phyloP scores from a whole-genome alignment of 1,140 invertebrate genomes.

The Micrasema longulum region DNA sequence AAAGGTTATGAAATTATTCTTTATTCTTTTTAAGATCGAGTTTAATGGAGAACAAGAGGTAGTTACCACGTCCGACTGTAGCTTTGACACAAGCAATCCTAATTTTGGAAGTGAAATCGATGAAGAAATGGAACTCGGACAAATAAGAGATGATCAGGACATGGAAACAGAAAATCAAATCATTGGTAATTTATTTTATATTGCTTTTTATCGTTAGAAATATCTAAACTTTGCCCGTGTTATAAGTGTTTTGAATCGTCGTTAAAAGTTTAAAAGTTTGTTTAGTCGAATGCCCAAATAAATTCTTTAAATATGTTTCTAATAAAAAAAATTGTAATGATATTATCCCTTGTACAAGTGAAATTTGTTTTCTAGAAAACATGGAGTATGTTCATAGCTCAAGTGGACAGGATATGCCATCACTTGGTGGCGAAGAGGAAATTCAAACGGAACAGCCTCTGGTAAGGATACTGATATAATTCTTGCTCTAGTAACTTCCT shows the following conservation, averaged over 20 bases:
- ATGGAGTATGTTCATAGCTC: slow-evolving; percentile 25
- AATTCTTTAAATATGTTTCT: too few relatives aligned
- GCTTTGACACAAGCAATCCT: slow-evolving; percentile 32
- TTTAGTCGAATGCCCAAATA: too few relatives aligned
- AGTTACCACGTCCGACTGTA: slow-evolving; percentile 32
- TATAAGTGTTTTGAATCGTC: too few relatives aligned
- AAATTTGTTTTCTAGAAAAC: slow-evolving; percentile 18
- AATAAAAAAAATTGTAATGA: too few relatives aligned
- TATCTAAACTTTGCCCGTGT: too few relatives aligned
- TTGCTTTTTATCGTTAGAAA: neutral
- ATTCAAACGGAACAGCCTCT: slow-evolving; percentile 29
- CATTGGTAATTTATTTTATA: slow-evolving; percentile 24
- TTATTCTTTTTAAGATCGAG: slow-evolving; percentile 27
- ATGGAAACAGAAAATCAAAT: slow-evolving; percentile 41
- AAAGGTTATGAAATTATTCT: neutral
- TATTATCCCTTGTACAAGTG: neutral
- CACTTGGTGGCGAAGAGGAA: slow-evolving; percentile 40
- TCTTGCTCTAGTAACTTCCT: neutral
- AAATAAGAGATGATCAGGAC: slow-evolving; percentile 26
- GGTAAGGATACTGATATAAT: neutral
- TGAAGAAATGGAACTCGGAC: slow-evolving; percentile 42
- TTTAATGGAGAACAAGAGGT: slow-evolving; percentile 42
- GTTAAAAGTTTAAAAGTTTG: too few relatives aligned
- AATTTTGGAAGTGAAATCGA: slow-evolving; percentile 35
- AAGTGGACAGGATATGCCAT: slow-evolving; percentile 26